Evolutionary conservation across 2,113 vertebrate species (phyloP).

Genomic region (Halcyon malimbica): DNA sequence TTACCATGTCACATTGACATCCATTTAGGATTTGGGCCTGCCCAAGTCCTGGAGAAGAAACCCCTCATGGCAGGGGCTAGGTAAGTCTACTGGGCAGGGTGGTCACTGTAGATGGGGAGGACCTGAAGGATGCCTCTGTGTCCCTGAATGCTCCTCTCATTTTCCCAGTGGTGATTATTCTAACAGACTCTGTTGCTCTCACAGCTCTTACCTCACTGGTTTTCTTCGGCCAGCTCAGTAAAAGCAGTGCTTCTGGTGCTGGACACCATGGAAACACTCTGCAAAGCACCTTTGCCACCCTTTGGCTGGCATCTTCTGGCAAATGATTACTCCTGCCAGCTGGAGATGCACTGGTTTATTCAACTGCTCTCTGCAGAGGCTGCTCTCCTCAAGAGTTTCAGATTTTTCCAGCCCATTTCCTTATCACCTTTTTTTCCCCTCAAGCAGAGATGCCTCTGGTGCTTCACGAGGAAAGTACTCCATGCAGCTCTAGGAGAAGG

Average conservation of each 20-base stretch:
- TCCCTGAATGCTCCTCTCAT: fast-evolving
- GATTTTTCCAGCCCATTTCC: not conserved
- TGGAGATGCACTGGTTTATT: not conserved
- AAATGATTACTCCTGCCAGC: not conserved
- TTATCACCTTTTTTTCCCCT: not conserved
- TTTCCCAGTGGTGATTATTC: not conserved
- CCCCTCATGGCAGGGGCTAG: not conserved
- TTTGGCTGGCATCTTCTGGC: not conserved
- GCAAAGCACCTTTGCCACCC: not conserved
- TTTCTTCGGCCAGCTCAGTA: not conserved
- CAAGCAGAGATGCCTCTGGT: not conserved
- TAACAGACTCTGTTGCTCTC: not conserved
- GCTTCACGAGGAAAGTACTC: not conserved
- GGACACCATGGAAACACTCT: not conserved
- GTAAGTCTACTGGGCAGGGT: not conserved
- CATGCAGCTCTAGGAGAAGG: not conserved
- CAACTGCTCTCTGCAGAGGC: not conserved
- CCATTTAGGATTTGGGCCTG: not conserved
- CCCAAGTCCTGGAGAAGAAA: not conserved
- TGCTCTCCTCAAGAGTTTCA: not conserved
- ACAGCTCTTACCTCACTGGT: not conserved
- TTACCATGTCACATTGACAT: too few relatives aligned
- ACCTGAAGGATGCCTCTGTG: not conserved
- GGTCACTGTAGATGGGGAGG: not conserved
- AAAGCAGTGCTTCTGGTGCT: not conserved